Base-by-base conservation (phyloP, 2,797 vertebrate genomes). In the Coilia nasus region DNA sequence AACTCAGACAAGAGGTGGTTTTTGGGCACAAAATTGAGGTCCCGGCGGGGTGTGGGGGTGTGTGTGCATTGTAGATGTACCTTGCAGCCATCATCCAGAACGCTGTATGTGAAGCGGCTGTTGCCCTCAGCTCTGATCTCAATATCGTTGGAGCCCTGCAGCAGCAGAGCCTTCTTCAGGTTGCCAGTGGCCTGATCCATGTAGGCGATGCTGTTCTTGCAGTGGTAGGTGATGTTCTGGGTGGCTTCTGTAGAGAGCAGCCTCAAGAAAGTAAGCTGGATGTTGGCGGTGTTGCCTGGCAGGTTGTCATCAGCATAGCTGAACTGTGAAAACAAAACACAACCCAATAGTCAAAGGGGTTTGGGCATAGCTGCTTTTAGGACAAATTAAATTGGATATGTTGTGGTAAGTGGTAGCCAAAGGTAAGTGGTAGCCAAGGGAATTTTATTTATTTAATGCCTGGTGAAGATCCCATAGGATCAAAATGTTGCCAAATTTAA, bases 171-270 rank as follows among this genome's bases (percentile, higher is more conserved):
- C 92, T 98, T 99, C 95, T 97, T 98, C 94, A 99, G 96, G 94
- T 97, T 98, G 91, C 98, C 98, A 0, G 95, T 90, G 81, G 93
- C 94, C 91, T 96, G 96, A 0, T 99, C 98, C 96, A 99, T 95
- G 94, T 98, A 99, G 92, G 97, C 98, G 0, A 99, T 91, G 88
- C 98, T 99, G 95, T 99, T 98, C 95, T 97, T 97, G 96, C 98
- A 99, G 96, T 99, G 97, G 96, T 99, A 99, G 81, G 98, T 99
- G 95, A 99, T 71, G 81, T 96, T 99, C 96, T 99, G 98, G 87
- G 97, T 96, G 82, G 97, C 98, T 81, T 99, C 98, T 0, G 95
- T 97, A 90, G 97, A 99, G 89, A 99, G 94, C 87, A 99, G 96
- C 89, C 98, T 95, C 82, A 99, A 93, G 97, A 99, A 99, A 85